phyloP scores from a whole-genome alignment of 2,888 invertebrate species.

The Cerastis leucographa region DNA sequence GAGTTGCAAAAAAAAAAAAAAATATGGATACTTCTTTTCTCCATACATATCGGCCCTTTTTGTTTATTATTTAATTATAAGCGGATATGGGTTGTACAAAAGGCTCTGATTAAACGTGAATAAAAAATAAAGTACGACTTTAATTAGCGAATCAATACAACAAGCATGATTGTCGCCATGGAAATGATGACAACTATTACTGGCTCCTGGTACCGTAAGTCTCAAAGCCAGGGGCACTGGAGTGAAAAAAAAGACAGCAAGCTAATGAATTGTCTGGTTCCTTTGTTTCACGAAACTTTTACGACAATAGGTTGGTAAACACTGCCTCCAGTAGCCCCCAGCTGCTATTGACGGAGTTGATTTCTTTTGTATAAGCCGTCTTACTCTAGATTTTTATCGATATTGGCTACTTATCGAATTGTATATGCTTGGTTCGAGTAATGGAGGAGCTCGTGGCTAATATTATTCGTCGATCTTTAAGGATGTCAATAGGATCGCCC shows the following conservation, averaged over 20 bases:
- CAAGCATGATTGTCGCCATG: background rate
- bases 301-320: background rate
- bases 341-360: background rate
- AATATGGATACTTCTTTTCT: background rate
- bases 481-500: too few relatives aligned
- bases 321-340: background rate
- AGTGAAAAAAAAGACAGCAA: background rate
- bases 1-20: too few relatives aligned
- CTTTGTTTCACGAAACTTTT: background rate
- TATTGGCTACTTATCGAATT: too few relatives aligned
- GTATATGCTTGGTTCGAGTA: too few relatives aligned
- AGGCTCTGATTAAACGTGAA: background rate
- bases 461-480: too few relatives aligned
- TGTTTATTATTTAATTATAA: background rate
- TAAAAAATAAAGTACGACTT: background rate
- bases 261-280: slow-evolving; percentile 11
- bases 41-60: background rate
- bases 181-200: slow-evolving; percentile 21
- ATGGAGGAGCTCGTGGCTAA: too few relatives aligned
- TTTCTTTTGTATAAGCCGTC: background rate
- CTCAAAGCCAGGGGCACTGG: background rate
- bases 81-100: background rate
- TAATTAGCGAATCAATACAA: background rate
- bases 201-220: background rate
- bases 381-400: background rate